Conservation (phyloP, 2,797 vertebrate genomes). For the Synanceia verrucosa region DNA sequence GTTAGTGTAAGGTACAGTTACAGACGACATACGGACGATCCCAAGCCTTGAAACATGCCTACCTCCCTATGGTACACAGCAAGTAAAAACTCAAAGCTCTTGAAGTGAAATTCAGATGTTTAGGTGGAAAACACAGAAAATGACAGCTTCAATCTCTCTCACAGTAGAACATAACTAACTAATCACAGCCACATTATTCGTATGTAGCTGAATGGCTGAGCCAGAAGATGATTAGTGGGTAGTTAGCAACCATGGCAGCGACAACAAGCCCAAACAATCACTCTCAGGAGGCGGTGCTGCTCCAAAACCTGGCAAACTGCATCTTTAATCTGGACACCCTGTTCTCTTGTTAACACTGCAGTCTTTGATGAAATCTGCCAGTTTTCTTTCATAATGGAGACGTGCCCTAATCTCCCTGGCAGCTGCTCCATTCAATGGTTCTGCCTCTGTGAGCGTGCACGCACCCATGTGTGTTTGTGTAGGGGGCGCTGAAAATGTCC, state of each 20-base stretch:
- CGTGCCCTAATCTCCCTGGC: slow-evolving; percentile 80
- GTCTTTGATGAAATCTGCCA: slow-evolving; percentile 80
- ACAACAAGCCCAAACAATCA: slow-evolving; percentile 76
- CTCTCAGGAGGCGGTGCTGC: slow-evolving; percentile 54
- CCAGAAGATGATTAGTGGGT: slow-evolving; percentile 71
- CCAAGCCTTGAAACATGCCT: slow-evolving; percentile 19
- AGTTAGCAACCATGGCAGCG: slow-evolving; percentile 71
- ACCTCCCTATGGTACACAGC: neutral
- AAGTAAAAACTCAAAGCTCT: neutral
- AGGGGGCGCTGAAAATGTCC: slow-evolving; percentile 58
- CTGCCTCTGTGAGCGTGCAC: slow-evolving; percentile 58
- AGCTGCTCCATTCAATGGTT: slow-evolving; percentile 82
- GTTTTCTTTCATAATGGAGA: slow-evolving; percentile 76
- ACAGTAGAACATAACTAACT: slow-evolving; percentile 49
- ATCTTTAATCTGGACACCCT: slow-evolving; percentile 78
- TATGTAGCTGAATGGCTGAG: slow-evolving; percentile 47
- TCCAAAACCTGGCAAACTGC: slow-evolving; percentile 64
- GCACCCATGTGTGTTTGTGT: slow-evolving; percentile 23
- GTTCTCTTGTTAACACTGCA: slow-evolving; percentile 76
- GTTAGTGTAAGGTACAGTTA: slow-evolving; percentile 35
- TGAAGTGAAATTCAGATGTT: slow-evolving; percentile 9
- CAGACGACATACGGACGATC: slow-evolving; percentile 15
- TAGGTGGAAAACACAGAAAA: slow-evolving; percentile 17
- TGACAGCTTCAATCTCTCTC: slow-evolving; percentile 32
- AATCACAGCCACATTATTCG: slow-evolving; percentile 64